Evolutionary conservation across 37 sponge, comb jelly and placozoan genomes (phyloP), one percentile per base, ranked within the genome.

Genomic region (Halichondria panicea): DNA sequence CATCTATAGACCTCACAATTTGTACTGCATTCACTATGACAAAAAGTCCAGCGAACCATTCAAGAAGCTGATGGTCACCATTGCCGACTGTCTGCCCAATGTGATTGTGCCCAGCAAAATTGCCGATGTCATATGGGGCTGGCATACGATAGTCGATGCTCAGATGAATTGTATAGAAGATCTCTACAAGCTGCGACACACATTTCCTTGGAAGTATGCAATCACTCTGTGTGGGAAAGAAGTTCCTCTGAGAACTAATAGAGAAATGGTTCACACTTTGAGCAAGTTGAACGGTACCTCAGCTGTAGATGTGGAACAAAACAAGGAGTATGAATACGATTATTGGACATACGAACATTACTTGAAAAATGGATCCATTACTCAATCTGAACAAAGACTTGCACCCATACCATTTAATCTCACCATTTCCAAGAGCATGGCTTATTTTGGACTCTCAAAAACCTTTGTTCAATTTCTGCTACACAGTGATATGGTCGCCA

Each of bases 181-280:
- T 40, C 60, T 79, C 1, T 11, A 35, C 4, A 27, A 63, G 38
- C 36, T 43, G 13, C 6, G 57, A 72, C 55, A 62, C 25, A 62
- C 21, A 25, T 33, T 8, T 1, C 43, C 31, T 36, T 87, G 88
- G 88, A 87, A 75, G 65, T 81, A 87, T 45, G 52, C 55, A 6
- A 81, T 87, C 48, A 81, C 72, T 55, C 45, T 87, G 31, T 81
- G 83, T 67, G 88, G 88, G 13, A 68, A 52, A 33, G 88, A 87
- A 30, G n/a, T 87, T 1, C 88, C 88, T 0, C 55, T 87, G 45
- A 74, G 37, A 37, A 87, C 83, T 18, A 81, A 67, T 36, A 68
- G 76, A 38, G 83, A 87, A 48, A 81, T 87, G 37, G 88, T 87
- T 25, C 35, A 32, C 27, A 36, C 28, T 3, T 45, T 87, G 27